Evolutionary conservation across 2,888 invertebrate genomes (phyloP), one percentile per base, ranked within the genome.

Genomic region (Dicyrtomina minuta): DNA sequence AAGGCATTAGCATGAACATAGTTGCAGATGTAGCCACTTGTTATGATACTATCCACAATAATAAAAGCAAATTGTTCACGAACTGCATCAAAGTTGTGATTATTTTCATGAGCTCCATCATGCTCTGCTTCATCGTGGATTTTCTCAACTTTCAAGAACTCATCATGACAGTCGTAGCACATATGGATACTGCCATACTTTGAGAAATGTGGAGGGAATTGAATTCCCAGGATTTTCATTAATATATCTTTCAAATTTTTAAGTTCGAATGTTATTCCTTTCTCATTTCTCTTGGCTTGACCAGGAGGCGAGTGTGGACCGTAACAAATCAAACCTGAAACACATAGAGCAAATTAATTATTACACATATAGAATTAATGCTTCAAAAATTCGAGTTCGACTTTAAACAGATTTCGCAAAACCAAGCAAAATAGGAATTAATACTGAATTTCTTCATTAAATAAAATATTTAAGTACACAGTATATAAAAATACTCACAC

Each of bases 21-120:
- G 51, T 72, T 66, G n/a, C 62, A 51, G 8, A 72, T 24, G 39
- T 69, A 72, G 3, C 69, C 66, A 39, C 69, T 69, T 20, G 55
- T 59, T 8, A 58, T 49, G 2, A 69, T 33, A 46, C 72, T 72
- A 1, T 69, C 59, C 8, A 69, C 72, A 15, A 72, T 20, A 20
- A 44, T 66, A 43, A 64, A 65, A 4, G 68, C 71, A 61, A 64
- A 67, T 24, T 64, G 56, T 27, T 46, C 53, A n/a, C 68, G 6
- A 24, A 61, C 39, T n/a, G 39, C 44, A 39, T 58, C 51, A 43
- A 65, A 65, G 2, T 51, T 68, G 22, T 24, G 12, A 44, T 17
- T 44, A 46, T 39, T 24, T 20, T 22, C 60, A 4, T 46, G 3
- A 24, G 22, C 20, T 13, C 43, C 60, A 3, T 41, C 20, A 43